Conservation (phyloP, 92 coral and sea anemone genomes). For the Metridium senile region DNA sequence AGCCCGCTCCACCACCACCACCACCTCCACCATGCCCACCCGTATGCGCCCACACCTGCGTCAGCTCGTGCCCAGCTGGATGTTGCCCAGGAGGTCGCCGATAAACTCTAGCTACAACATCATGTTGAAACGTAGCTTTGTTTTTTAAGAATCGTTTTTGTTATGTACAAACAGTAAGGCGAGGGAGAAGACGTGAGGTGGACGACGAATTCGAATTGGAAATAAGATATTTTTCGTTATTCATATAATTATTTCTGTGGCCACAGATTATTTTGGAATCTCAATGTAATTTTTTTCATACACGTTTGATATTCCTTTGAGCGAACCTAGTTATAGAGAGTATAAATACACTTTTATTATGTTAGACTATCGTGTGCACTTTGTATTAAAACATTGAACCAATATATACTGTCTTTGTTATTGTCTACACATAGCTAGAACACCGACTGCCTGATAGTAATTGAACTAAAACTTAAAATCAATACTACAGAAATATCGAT, state of each 20-base stretch:
- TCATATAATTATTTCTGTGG: constrained; percentile 39
- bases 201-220: constrained; percentile 17
- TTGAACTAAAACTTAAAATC: too few relatives aligned
- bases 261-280: constrained; percentile 50
- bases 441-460: too few relatives aligned
- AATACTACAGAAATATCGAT: too few relatives aligned
- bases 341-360: constrained; percentile 34
- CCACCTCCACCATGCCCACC: constrained; percentile 99
- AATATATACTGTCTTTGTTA: neutral
- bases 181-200: constrained; percentile 11
- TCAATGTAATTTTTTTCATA: constrained; percentile 42
- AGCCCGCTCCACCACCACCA: constrained; percentile 99
- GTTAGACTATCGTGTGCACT: constrained; percentile 39
- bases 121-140: neutral
- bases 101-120: constrained; percentile 43
- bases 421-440: neutral
- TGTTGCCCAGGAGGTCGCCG: constrained; percentile 89
- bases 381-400: constrained; percentile 41
- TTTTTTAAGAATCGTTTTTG: constrained; percentile 5
- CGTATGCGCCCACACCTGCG: constrained; percentile 99
- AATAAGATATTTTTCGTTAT: constrained; percentile 27
- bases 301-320: constrained; percentile 28
- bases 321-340: constrained; percentile 33
- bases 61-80: constrained; percentile 83
- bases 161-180: constrained; percentile 14